phyloP scores from a whole-genome alignment of 2,797 vertebrate genomes.

The Erethizon dorsatum region DNA sequence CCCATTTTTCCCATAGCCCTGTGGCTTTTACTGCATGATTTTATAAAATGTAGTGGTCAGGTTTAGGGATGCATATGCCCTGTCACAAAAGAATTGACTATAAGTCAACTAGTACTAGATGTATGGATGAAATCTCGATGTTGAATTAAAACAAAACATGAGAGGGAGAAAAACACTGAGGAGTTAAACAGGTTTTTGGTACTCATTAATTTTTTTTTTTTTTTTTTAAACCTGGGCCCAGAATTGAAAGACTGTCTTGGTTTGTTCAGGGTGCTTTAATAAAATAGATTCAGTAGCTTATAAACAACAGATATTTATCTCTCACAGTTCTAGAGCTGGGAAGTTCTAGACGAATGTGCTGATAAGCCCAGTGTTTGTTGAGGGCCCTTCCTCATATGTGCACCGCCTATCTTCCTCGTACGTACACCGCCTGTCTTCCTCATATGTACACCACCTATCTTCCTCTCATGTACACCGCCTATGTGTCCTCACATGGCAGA shows the following conservation, averaged over 20 bases:
- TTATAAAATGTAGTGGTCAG: background rate
- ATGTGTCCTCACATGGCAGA: background rate
- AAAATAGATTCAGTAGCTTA: background rate
- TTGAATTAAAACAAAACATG: background rate
- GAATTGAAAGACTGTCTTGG: slow-evolving; percentile 62
- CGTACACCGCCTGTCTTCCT: background rate
- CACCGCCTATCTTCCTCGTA: background rate
- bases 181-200: background rate
- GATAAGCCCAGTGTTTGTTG: background rate
- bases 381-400: background rate
- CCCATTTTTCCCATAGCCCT: background rate
- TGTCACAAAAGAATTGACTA: background rate
- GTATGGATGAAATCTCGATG: background rate
- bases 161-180: background rate
- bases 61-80: background rate
- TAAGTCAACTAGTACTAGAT: background rate
- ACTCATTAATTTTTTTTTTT: slow-evolving; percentile 48
- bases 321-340: background rate
- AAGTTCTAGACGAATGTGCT: background rate
- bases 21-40: background rate
- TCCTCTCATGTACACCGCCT: background rate
- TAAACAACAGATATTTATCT: background rate
- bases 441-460: background rate
- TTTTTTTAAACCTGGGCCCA: background rate
- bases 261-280: background rate